A percentile compares a stretch with the other conserved stretches of the same genome.
These are phyloP conservation scores for Emydocephalus ijimae DNA, from an alignment of 2,113 vertebrate genomes.

Conservation along the genomic window DNA sequence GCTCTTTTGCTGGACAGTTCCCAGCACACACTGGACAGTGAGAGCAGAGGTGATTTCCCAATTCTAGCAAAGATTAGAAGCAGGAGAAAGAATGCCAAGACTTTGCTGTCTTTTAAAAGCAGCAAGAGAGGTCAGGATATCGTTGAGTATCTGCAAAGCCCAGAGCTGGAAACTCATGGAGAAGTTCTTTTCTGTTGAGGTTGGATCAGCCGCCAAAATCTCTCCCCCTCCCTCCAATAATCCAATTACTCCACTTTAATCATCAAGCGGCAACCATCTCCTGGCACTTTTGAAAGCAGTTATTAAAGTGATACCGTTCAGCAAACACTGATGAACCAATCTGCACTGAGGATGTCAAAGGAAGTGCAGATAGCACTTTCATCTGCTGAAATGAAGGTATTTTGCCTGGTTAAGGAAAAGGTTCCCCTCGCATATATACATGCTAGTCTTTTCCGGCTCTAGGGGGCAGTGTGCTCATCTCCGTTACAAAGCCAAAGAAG, in stretches of 20 bases:
- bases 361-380: neutral
- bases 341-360: neutral
- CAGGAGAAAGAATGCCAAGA: neutral
- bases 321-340: neutral
- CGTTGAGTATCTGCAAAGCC: neutral
- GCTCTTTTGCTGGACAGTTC: constrained; percentile 31
- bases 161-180: neutral
- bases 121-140: neutral
- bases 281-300: neutral
- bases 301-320: neutral
- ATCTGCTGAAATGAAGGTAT: neutral
- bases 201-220: neutral
- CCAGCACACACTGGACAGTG: neutral
- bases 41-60: neutral
- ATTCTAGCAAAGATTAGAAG: neutral
- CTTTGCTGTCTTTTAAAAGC: neutral
- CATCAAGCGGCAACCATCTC: neutral
- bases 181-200: neutral
- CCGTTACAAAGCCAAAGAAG: too few species aligned
- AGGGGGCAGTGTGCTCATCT: too few species aligned
- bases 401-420: too few species aligned
- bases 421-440: too few species aligned
- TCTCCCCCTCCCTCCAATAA: rapidly evolving
- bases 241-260: neutral
- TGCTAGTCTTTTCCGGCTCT: too few species aligned